These are phyloP conservation scores for Stramonita haemastoma DNA, from an alignment of 2,888 invertebrate genomes.

Conservation along the genomic window DNA sequence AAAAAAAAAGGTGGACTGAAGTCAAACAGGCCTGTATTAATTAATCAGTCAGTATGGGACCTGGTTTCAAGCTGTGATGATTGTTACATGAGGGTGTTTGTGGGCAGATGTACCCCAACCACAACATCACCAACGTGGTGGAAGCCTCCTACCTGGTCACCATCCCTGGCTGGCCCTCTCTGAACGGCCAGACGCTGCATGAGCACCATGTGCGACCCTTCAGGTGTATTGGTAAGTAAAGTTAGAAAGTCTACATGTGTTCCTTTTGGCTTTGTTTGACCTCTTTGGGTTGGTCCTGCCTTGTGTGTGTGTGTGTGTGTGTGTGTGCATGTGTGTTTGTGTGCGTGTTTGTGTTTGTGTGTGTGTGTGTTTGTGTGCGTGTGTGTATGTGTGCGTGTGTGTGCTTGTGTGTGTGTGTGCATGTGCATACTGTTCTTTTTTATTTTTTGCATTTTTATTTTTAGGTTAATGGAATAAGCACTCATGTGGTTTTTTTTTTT, in stretches of 20 bases:
- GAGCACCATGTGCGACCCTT: constrained; percentile 83
- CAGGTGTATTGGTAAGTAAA: constrained; percentile 68
- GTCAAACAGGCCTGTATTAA: too few relatives aligned
- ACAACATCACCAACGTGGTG: constrained; percentile 97
- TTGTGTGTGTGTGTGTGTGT: neutral
- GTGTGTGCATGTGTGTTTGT: neutral
- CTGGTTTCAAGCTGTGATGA: too few relatives aligned
- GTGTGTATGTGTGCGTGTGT: neutral
- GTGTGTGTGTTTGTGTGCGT: neutral
- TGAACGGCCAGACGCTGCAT: constrained; percentile 83
- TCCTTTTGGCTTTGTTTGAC: too few relatives aligned
- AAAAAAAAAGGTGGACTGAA: too few relatives aligned
- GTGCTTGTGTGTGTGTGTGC: neutral
- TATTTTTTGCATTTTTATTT: neutral
- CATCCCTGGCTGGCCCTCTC: constrained; percentile 95
- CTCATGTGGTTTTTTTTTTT: neutral
- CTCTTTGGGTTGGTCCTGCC: too few relatives aligned
- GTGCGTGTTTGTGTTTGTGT: neutral
- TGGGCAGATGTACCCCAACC: constrained; percentile 92
- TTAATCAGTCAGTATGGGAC: too few relatives aligned
- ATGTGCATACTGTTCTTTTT: neutral
- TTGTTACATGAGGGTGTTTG: too few relatives aligned
- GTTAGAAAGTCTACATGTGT: too few relatives aligned
- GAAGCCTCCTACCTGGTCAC: constrained; percentile 96
- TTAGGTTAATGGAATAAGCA: neutral